These are phyloP conservation scores for Lota lota DNA, from an alignment of 2,113 vertebrate genomes.

Conservation along the genomic window DNA sequence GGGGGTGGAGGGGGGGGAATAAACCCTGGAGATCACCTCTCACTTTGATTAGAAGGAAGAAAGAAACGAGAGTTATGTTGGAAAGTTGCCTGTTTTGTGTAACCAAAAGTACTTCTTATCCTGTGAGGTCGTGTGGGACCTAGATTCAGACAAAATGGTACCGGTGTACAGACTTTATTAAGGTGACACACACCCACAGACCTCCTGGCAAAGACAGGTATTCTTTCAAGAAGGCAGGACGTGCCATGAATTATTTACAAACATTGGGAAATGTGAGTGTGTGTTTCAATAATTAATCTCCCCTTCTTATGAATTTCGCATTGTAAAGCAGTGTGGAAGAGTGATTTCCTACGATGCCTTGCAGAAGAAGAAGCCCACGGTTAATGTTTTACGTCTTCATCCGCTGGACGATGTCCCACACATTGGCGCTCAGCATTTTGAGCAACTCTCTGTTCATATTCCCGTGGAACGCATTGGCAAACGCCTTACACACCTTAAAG, in stretches of 20 bases:
- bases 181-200: background rate
- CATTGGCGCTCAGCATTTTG: background rate
- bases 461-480: too few species aligned
- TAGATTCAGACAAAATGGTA: background rate
- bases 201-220: conserved; percentile 38
- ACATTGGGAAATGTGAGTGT: conserved; percentile 61
- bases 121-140: too few species aligned
- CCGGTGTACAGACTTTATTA: too few species aligned
- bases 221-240: conserved; percentile 51
- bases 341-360: conserved; percentile 30
- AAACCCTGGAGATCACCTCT: background rate
- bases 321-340: conserved; percentile 35
- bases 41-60: background rate
- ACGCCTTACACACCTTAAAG: too few species aligned
- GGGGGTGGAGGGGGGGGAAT: conserved; percentile 22
- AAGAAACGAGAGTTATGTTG: conserved; percentile 17
- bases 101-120: too few species aligned
- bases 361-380: background rate
- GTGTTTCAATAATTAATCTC: conserved; percentile 65
- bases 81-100: too few species aligned
- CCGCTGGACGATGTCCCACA: conserved; percentile 45
- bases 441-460: too few species aligned
- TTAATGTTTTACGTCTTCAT: background rate
- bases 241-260: conserved; percentile 61
- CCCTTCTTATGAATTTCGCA: conserved; percentile 40